Conservation (phyloP, 2,797 vertebrate species). For the Propithecus perrieri region DNA sequence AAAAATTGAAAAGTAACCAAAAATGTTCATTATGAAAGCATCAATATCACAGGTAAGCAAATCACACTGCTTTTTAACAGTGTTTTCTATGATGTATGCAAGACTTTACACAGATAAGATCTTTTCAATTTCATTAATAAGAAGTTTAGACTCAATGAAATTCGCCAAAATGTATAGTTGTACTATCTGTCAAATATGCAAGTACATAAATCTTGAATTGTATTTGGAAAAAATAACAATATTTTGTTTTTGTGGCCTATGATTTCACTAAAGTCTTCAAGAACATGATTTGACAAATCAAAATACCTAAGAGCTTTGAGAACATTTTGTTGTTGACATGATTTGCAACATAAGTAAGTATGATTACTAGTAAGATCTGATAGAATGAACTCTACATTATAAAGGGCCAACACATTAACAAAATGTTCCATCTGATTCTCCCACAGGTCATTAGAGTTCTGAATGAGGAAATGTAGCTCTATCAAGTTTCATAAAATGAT, state of each 20-base stretch:
- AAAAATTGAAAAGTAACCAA: background rate
- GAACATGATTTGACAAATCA: conserved; percentile 1
- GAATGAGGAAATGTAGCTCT: too few relatives aligned
- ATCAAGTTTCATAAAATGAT: too few relatives aligned
- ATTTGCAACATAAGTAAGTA: background rate
- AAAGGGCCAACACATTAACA: background rate
- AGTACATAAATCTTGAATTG: background rate
- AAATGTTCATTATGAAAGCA: background rate
- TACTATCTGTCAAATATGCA: background rate
- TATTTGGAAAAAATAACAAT: background rate
- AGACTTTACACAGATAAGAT: background rate
- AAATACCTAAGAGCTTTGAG: background rate
- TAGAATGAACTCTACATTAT: background rate
- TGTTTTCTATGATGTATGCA: background rate
- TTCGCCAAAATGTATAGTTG: conserved; percentile 36
- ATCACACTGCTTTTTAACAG: background rate
- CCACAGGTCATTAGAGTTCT: too few relatives aligned
- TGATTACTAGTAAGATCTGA: background rate
- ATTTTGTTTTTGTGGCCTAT: background rate
- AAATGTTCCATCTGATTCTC: too few relatives aligned
- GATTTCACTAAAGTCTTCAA: conserved; percentile 41
- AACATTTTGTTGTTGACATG: background rate
- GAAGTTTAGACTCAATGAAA: background rate
- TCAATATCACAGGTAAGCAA: background rate
- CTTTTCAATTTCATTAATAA: conserved; percentile 18